Conservation (phyloP, 2,888 invertebrate species). For the Byasa hedistus region DNA sequence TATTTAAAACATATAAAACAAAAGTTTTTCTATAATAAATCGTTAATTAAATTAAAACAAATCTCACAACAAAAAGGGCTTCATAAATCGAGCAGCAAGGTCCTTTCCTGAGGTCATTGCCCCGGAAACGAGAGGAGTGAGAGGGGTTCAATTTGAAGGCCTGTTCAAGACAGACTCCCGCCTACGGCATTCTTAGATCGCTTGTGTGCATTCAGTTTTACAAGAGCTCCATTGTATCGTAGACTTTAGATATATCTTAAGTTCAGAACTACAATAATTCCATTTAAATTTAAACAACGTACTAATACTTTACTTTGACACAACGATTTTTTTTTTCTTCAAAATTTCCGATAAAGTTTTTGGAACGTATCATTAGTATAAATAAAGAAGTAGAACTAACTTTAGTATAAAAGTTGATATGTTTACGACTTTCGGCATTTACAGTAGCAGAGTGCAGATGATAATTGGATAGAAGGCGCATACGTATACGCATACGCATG, state of each 20-base stretch:
- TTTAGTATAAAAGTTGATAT: too few relatives aligned
- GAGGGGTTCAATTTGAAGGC: constrained; percentile 28
- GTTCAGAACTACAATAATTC: constrained; percentile 16
- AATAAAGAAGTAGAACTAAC: too few relatives aligned
- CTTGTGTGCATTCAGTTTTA: constrained; percentile 47
- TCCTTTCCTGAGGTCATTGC: constrained; percentile 53
- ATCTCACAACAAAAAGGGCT: constrained; percentile 42
- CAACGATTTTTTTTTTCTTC: too few relatives aligned
- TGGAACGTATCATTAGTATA: too few relatives aligned
- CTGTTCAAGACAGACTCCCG: constrained; percentile 33
- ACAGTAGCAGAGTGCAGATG: constrained; percentile 33
- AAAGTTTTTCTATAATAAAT: too few relatives aligned
- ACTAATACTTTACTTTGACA: too few relatives aligned
- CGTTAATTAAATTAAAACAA: too few relatives aligned
- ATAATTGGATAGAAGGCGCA: constrained; percentile 41
- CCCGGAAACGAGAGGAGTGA: constrained; percentile 51
- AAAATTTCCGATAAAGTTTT: too few relatives aligned
- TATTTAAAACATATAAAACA: too few relatives aligned
- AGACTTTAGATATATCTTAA: background rate
- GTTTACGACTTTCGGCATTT: constrained; percentile 5
- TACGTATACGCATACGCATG: too few relatives aligned
- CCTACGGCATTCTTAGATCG: constrained; percentile 45
- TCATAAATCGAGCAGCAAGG: constrained; percentile 44
- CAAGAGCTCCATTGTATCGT: constrained; percentile 15
- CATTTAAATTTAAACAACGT: constrained; percentile 7